Conservation (phyloP, 2,888 invertebrate genomes). For the Melinaea menophilus region DNA sequence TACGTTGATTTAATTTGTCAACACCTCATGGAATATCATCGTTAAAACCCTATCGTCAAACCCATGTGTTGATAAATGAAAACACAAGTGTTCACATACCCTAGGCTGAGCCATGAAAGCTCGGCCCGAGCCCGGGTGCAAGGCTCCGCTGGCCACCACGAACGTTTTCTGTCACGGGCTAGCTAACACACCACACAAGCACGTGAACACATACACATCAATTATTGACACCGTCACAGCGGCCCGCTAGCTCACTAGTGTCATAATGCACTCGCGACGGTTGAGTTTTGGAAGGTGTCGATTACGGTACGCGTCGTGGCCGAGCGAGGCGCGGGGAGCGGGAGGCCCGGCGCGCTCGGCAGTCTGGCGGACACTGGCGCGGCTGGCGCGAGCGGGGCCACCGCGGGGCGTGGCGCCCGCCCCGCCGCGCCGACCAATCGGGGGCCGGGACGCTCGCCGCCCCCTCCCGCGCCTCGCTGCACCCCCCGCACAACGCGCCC, state of each 20-base stretch:
- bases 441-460: slow-evolving; percentile 46
- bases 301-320: slow-evolving; percentile 66
- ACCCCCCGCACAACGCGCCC: slow-evolving; percentile 47
- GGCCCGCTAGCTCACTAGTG: slow-evolving; percentile 78
- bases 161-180: slow-evolving; percentile 73
- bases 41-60: slow-evolving; percentile 20
- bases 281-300: slow-evolving; percentile 48
- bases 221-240: slow-evolving; percentile 74
- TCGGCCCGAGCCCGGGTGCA: slow-evolving; percentile 83
- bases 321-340: slow-evolving; percentile 77
- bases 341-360: slow-evolving; percentile 78
- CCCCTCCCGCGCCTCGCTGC: slow-evolving; percentile 34
- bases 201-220: slow-evolving; percentile 74
- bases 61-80: slow-evolving; percentile 26
- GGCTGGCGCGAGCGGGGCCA: slow-evolving; percentile 51
- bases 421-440: slow-evolving; percentile 46
- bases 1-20: background rate
- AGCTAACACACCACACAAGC: slow-evolving; percentile 74
- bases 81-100: slow-evolving; percentile 79
- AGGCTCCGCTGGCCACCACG: slow-evolving; percentile 78
- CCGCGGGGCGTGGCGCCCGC: slow-evolving; percentile 49
- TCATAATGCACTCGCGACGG: slow-evolving; percentile 77
- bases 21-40: slow-evolving; percentile 6
- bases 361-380: slow-evolving; percentile 77
- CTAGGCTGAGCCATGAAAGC: slow-evolving; percentile 94